Base-by-base conservation (phyloP, 2,113 vertebrate species). In the Engraulis encrasicolus region DNA sequence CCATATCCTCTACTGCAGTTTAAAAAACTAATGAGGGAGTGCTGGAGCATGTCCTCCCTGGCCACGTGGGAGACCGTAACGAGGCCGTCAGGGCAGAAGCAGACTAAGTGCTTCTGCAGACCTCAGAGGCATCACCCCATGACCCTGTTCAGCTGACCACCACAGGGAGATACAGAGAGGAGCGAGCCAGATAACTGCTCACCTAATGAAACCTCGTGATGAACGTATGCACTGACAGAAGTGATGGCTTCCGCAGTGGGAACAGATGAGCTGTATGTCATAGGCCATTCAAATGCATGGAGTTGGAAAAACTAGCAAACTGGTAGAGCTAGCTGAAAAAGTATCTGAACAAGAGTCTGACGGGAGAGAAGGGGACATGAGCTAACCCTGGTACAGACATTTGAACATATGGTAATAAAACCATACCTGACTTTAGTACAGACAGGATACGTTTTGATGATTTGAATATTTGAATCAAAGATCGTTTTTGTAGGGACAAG, bases 181-280 rank as follows among this genome's bases (percentile, higher is more conserved):
- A 82, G 15, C 18, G 20, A 49, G 81, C 45, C n/a, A n/a, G n/a
- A n/a, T 74, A 38, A 83, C 40, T 31, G 48, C 37, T 71, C n/a
- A 45, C 71, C 50, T 77, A 77, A 78, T 27, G 34, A 31, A 12
- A 66, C 27, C 1, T 66, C 23, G 12, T 27, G 58, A 66, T 12
- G n/a, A 31, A 11, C 7, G n/a, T n/a, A n/a, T n/a, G n/a, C n/a
- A 23, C 6, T 14, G 58, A 58, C 54, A 58, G 54, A 19, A 2
- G 9, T 1, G 27, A 31, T 23, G 14, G n/a, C 58, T 31, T 11
- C n/a, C 3, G 23, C 15, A 9, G n/a, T 66, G 58, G 9, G 58
- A 66, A 31, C 2, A 14, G 58, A 66, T 66, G 27, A 58, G 1
- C 54, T 66, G 23, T 66, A 11, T 66, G 9, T 66, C 58, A 11